phyloP scores from a whole-genome alignment of 2,113 vertebrate genomes.

The Cebidichthys violaceus region DNA sequence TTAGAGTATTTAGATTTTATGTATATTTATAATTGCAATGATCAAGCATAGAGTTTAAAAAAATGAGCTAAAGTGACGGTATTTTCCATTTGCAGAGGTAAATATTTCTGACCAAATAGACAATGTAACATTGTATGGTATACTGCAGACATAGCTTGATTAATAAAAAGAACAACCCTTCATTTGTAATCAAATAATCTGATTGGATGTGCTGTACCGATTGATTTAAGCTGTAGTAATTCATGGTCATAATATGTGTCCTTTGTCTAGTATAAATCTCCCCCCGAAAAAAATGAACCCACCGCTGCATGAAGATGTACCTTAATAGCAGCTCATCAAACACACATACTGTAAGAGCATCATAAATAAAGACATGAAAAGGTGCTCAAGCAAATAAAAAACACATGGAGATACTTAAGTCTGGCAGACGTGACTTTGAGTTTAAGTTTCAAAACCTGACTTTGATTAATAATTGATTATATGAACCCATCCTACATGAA shows the following conservation, averaged over 20 bases:
- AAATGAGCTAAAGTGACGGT: not conserved
- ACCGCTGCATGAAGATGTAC: slow-evolving; percentile 47
- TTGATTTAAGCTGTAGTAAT: slow-evolving; percentile 52
- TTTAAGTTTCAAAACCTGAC: slow-evolving; percentile 91
- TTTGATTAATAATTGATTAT: slow-evolving; percentile 99
- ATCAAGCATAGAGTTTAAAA: not conserved
- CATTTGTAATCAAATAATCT: slow-evolving; percentile 5
- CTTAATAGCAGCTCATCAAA: slow-evolving; percentile 66
- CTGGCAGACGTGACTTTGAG: slow-evolving; percentile 89
- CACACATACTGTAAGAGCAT: slow-evolving; percentile 56
- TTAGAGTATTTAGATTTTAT: not conserved
- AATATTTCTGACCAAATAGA: slow-evolving; percentile 3
- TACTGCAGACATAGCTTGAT: slow-evolving; percentile 2
- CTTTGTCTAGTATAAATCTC: slow-evolving; percentile 61
- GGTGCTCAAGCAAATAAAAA: slow-evolving; percentile 78
- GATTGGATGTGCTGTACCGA: slow-evolving; percentile 50
- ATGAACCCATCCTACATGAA: slow-evolving; percentile 92
- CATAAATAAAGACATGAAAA: slow-evolving; percentile 77
- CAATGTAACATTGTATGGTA: not conserved
- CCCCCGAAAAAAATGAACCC: slow-evolving; percentile 47
- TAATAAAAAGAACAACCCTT: slow-evolving; percentile 13
- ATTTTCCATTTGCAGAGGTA: not conserved
- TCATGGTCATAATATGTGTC: slow-evolving; percentile 50
- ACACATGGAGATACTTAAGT: slow-evolving; percentile 84
- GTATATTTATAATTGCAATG: not conserved